Conservation (phyloP, 2,888 invertebrate species). For the Elysia crispata region DNA sequence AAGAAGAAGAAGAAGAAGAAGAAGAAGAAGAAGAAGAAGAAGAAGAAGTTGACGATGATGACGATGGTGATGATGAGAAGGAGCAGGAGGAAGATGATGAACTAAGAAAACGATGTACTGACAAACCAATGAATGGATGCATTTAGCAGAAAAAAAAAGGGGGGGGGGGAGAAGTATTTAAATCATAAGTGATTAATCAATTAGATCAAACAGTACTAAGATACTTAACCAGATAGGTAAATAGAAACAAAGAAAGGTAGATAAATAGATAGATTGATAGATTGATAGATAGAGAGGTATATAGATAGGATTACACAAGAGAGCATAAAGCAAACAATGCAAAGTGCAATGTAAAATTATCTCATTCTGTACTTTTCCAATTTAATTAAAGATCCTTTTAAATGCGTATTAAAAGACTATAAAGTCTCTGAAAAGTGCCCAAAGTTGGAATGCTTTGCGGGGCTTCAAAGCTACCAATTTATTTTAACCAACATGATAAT, state of each 20-base stretch:
- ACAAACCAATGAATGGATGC: not conserved
- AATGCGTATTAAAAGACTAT: too few relatives aligned
- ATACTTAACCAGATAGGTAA: not conserved
- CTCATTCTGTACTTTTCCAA: too few relatives aligned
- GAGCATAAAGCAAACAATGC: too few relatives aligned
- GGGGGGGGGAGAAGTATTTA: not conserved
- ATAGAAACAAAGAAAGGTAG: not conserved
- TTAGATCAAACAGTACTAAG: not conserved
- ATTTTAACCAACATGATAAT: too few relatives aligned
- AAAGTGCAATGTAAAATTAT: too few relatives aligned
- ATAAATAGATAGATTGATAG: constrained; percentile 1
- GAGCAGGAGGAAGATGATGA: not conserved
- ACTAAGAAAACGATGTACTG: not conserved
- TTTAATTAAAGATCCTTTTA: too few relatives aligned
- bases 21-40: not conserved
- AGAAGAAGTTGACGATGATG: too few relatives aligned
- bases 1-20: not conserved
- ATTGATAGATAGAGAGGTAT: not conserved
- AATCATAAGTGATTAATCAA: not conserved
- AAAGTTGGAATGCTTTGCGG: too few relatives aligned
- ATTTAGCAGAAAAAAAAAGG: not conserved
- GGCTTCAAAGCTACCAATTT: too few relatives aligned
- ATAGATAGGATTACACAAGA: too few relatives aligned
- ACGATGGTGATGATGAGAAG: not conserved
- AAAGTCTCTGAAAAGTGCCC: too few relatives aligned